A percentile compares a stretch with the other conserved stretches of the same genome.
Conservation (phyloP, 2,113 vertebrate species). For the Gymnorhina tibicen region DNA sequence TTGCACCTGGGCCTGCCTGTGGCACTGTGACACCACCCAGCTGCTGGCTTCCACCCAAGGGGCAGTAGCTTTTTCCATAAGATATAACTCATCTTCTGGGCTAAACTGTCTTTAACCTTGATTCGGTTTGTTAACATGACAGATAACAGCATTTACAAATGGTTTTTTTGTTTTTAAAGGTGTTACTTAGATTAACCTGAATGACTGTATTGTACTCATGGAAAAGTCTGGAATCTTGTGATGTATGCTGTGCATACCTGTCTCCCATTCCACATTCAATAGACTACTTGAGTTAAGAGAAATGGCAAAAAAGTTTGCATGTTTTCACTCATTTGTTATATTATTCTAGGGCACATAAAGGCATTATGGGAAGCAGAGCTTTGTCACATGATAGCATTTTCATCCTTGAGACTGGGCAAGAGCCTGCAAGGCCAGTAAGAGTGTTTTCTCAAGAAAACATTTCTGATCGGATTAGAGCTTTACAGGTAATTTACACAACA, state of each 20-base stretch:
- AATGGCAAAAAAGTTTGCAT: not conserved
- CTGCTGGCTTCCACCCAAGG: not conserved
- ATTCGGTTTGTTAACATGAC: not conserved
- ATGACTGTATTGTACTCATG: not conserved
- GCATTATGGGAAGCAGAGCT: conserved; percentile 82
- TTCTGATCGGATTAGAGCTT: conserved; percentile 85
- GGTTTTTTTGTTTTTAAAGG: not conserved
- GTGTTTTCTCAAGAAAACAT: conserved; percentile 90
- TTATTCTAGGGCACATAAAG: conserved; percentile 72
- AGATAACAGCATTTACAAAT: not conserved
- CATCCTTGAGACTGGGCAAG: conserved; percentile 77
- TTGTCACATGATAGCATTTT: conserved; percentile 96
- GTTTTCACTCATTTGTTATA: not conserved
- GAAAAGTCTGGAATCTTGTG: not conserved
- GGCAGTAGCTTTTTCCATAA: not conserved
- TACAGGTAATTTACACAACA: conserved; percentile 79
- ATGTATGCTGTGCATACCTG: not conserved
- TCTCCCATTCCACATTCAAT: not conserved
- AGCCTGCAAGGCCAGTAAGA: conserved; percentile 75
- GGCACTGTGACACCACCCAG: not conserved
- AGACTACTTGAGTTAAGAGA: not conserved
- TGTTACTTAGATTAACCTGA: not conserved
- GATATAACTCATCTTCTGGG: not conserved
- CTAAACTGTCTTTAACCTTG: not conserved
- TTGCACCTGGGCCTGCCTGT: not conserved